Evolutionary conservation across 2,113 vertebrate genomes (phyloP), one percentile per base, ranked within the genome.

Genomic region (Catharus fuscescens): DNA sequence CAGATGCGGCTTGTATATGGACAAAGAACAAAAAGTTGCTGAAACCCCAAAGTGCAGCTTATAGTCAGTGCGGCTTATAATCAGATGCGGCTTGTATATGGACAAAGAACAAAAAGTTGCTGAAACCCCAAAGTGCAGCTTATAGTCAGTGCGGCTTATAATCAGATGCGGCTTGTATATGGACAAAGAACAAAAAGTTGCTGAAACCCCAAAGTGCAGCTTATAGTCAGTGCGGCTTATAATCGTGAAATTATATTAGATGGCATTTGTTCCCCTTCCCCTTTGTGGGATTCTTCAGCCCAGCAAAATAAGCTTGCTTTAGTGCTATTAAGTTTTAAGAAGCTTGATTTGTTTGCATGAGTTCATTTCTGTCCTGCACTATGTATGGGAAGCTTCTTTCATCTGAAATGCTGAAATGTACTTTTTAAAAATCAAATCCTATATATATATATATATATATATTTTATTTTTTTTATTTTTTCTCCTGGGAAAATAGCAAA

Each of bases 261-360:
- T 77, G 77, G 52, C 24, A 31, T 88, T 56, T 79, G 5, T 45
- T 74, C 38, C 48, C 12, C 32, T 91, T 59, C 57, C 4, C 8
- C 24, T 82, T 86, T 34, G 26, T 61, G 13, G 28, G 40, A 73
- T 48, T 40, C 17, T 67, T 76, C 20, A 88, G 60, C 6, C 26
- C 24, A 44, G 1, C 2, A 28, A 42, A 70, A 12, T 26, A 72
- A 69, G 40, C 17, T 65, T 50, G 12, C 4, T 59, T 26, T 16
- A 47, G 12, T n/a, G 26, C 14, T 86, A 14, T 42, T 52, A 32
- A 60, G 32, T 8, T 80, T 77, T 71, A n/a, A 69, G 50, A 80
- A 86, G 4, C 1, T 88, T 71, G 12, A 0, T 16, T 57, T 61
- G 20, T 34, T 86, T 65, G 15, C 23, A 29, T 0, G 3, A 47